These are phyloP conservation scores for Mythimna loreyi DNA, from an alignment of 2,888 invertebrate species.

Conservation along the genomic window DNA sequence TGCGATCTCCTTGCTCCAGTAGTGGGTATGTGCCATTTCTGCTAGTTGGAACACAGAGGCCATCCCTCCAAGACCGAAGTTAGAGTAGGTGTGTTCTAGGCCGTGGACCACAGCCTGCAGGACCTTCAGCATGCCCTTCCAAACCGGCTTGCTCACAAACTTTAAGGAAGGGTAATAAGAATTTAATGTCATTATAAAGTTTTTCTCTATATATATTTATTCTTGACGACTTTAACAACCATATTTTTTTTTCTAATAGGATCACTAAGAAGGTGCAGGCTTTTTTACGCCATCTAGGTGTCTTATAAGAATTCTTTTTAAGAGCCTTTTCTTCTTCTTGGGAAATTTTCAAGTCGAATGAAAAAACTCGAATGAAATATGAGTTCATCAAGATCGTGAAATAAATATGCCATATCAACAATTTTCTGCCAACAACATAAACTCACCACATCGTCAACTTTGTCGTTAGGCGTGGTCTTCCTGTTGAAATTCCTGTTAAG, in stretches of 20 bases:
- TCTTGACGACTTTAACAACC: not conserved
- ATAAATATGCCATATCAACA: not conserved
- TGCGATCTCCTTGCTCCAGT: slow-evolving; percentile 96
- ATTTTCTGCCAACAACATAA: not conserved
- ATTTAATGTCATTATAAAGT: not conserved
- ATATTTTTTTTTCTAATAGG: not conserved
- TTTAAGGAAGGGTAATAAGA: slow-evolving; percentile 77
- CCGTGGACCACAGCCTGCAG: slow-evolving; percentile 97
- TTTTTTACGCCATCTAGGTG: not conserved
- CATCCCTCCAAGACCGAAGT: slow-evolving; percentile 99
- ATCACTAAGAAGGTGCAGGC: not conserved
- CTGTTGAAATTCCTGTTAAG: slow-evolving; percentile 98
- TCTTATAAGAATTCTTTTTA: not conserved
- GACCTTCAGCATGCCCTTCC: slow-evolving; percentile 99
- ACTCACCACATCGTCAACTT: slow-evolving; percentile 99
- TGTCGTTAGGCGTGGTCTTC: slow-evolving; percentile 98
- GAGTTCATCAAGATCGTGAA: not conserved
- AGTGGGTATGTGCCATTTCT: slow-evolving; percentile 99
- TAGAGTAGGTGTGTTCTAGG: slow-evolving; percentile 97
- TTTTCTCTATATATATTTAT: not conserved
- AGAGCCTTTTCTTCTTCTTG: not conserved
- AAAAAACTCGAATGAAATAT: not conserved
- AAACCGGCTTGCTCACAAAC: slow-evolving; percentile 97
- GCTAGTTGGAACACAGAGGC: slow-evolving; percentile 99
- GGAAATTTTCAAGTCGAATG: not conserved